A percentile compares a stretch with the other conserved stretches of the same genome.
phyloP scores from a whole-genome alignment of 1,140 invertebrate species.

The Penaeus chinensis region DNA sequence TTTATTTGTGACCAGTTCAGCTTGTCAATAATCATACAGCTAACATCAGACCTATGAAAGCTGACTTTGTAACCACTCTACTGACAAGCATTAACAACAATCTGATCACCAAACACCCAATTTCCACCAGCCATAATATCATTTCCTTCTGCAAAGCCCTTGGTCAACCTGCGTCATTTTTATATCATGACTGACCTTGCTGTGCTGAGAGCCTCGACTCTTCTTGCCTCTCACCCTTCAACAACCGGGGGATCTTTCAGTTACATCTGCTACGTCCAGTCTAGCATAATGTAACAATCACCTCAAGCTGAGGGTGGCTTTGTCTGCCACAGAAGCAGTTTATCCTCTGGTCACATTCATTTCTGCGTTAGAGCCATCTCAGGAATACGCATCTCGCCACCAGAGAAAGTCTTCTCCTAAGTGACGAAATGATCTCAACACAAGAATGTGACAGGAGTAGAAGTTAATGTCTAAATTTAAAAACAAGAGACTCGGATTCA shows the following conservation, averaged over 20 bases:
- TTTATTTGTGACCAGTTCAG: too few relatives aligned
- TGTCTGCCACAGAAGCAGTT: constrained; percentile 33
- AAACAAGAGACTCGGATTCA: background rate
- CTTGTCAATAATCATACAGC: too few relatives aligned
- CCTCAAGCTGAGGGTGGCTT: constrained; percentile 24
- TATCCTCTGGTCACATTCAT: constrained; percentile 27
- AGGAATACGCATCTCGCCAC: constrained; percentile 57
- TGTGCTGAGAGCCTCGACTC: background rate
- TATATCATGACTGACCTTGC: too few relatives aligned
- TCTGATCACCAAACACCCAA: too few relatives aligned
- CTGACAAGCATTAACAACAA: too few relatives aligned
- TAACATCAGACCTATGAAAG: too few relatives aligned
- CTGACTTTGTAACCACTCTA: too few relatives aligned
- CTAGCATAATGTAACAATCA: constrained; percentile 15
- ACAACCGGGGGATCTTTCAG: background rate
- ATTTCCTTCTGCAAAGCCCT: too few relatives aligned
- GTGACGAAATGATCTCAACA: constrained; percentile 35
- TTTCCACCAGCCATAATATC: too few relatives aligned
- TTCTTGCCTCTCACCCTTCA: background rate
- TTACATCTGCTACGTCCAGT: background rate
- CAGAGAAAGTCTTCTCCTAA: constrained; percentile 32
- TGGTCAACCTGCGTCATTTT: too few relatives aligned
- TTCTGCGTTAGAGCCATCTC: constrained; percentile 33
- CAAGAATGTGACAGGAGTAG: background rate
- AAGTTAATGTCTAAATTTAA: constrained; percentile 6